Conservation (phyloP, 92 coral and sea anemone genomes). For the Heteractis magnifica region DNA sequence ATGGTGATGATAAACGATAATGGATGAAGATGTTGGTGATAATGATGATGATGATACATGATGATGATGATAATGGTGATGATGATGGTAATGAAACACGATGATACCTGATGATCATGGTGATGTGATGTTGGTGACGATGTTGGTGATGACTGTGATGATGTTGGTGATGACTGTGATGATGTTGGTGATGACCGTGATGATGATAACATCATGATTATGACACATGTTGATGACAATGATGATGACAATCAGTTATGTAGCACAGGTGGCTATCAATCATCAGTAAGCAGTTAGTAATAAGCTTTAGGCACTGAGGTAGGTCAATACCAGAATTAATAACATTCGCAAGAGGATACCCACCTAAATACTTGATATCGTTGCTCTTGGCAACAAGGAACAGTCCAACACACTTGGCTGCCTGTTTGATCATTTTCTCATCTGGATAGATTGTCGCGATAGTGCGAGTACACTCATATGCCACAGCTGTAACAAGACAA, state of each 20-base stretch:
- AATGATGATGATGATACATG: neutral
- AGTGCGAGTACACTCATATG: slow-evolving; percentile 83
- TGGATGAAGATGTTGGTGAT: neutral
- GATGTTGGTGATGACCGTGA: neutral
- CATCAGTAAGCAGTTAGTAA: too few species aligned
- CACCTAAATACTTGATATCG: slow-evolving; percentile 86
- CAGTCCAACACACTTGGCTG: slow-evolving; percentile 74
- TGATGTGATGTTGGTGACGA: neutral
- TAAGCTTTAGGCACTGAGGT: too few species aligned
- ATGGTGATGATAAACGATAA: neutral
- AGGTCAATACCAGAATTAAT: neutral
- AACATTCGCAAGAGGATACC: neutral
- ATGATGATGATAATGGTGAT: neutral
- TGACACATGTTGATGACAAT: too few species aligned
- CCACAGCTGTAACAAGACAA: slow-evolving; percentile 64
- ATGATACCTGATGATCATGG: neutral
- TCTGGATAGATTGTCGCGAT: slow-evolving; percentile 83
- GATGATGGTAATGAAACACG: neutral
- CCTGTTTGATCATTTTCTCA: slow-evolving; percentile 62
- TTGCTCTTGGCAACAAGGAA: slow-evolving; percentile 80
- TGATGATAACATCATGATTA: too few species aligned
- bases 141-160: neutral
- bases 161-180: neutral
- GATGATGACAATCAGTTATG: too few species aligned
- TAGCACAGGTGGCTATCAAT: too few species aligned